Percentiles rank a stretch among this genome's conserved stretches.
Conservation (phyloP, 92 coral and sea anemone genomes). For the Parazoanthus swiftii region DNA sequence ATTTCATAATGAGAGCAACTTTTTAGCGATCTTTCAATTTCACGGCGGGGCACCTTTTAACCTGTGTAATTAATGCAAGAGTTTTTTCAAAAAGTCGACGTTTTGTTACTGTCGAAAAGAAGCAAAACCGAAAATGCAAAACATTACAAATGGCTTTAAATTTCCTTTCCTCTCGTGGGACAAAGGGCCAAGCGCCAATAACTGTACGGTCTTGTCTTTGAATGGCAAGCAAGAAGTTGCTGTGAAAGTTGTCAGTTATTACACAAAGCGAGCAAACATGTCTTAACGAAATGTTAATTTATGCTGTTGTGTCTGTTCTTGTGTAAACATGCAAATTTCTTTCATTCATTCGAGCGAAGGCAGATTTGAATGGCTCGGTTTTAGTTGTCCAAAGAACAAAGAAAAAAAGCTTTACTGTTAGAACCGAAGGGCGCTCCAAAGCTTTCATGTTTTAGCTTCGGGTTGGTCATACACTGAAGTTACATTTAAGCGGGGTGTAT, state of each 20-base stretch:
- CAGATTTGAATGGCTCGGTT: neutral
- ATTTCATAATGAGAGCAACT: neutral
- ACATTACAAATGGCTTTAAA: neutral
- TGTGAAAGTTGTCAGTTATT: slow-evolving; percentile 42
- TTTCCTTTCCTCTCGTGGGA: neutral
- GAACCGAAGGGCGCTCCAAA: neutral
- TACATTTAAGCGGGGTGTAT: neutral
- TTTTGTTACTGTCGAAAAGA: neutral
- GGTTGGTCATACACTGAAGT: slow-evolving; percentile 17
- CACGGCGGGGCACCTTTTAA: slow-evolving; percentile 13
- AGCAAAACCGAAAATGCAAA: neutral
- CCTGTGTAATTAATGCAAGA: neutral
- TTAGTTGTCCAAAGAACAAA: slow-evolving; percentile 46
- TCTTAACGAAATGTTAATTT: slow-evolving; percentile 60
- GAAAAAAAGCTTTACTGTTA: slow-evolving; percentile 15
- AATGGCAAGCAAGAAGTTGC: slow-evolving; percentile 11
- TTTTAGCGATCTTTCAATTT: neutral
- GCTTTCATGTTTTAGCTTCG: slow-evolving; percentile 5
- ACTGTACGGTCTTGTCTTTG: neutral
- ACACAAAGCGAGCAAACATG: slow-evolving; percentile 50
- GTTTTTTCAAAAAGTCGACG: neutral
- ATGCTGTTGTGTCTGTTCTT: slow-evolving; percentile 65
- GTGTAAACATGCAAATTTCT: slow-evolving; percentile 71
- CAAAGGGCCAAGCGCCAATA: neutral
- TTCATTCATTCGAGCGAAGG: slow-evolving; percentile 58